Conservation (phyloP, 2,113 vertebrate genomes). For the Parus major region DNA sequence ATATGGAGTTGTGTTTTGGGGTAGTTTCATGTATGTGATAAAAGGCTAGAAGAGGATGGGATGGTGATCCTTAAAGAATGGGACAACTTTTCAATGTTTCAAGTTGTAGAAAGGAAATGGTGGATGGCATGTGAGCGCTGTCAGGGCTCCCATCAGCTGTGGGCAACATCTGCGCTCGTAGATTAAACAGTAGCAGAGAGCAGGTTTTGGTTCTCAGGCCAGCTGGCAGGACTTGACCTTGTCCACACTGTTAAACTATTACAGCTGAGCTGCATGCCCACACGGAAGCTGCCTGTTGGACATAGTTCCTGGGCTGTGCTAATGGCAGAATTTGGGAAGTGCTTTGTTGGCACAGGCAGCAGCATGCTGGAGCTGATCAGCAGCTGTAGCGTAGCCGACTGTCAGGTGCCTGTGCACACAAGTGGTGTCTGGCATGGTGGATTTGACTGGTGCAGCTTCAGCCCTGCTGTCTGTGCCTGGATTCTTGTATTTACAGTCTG, state of each 20-base stretch:
- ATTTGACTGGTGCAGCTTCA: neutral
- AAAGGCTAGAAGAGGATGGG: neutral
- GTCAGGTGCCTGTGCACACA: neutral
- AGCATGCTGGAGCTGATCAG: neutral
- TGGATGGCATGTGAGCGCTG: neutral
- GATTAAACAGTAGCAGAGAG: neutral
- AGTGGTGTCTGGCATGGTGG: neutral
- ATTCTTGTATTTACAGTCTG: neutral
- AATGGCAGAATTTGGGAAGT: neutral
- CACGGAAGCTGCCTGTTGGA: neutral
- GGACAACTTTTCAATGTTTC: neutral
- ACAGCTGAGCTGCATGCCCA: neutral
- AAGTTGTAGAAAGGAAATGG: neutral
- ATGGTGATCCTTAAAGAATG: neutral
- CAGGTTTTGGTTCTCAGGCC: neutral
- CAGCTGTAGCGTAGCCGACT: fast-evolving
- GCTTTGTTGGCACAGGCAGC: neutral
- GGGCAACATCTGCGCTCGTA: neutral
- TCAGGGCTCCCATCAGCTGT: neutral
- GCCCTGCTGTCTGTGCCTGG: neutral
- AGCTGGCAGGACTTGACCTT: conserved; percentile 40
- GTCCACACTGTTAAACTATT: neutral
- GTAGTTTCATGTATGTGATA: neutral
- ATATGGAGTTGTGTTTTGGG: neutral
- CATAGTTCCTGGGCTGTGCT: neutral